Evolutionary conservation across 2,888 invertebrate genomes (phyloP).

Genomic region (Byasa hedistus): DNA sequence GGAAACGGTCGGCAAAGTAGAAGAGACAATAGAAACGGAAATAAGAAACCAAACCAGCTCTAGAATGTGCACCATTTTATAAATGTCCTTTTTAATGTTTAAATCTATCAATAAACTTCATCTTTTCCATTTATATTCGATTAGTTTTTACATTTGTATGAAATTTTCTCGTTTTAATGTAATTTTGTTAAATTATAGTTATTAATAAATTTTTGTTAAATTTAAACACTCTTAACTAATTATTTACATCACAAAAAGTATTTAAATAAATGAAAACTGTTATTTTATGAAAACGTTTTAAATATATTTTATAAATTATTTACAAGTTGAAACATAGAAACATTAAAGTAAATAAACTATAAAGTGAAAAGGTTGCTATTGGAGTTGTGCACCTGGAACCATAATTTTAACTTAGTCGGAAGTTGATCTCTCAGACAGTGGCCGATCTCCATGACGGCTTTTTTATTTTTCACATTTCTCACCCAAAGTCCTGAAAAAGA

Average conservation of each 20-base stretch:
- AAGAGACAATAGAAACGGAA: conserved; percentile 69
- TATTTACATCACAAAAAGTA: no score
- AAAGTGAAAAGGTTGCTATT: conserved; percentile 81
- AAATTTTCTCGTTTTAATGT: neutral
- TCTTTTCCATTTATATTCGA: conserved; percentile 44
- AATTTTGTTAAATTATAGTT: no score
- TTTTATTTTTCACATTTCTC: conserved; percentile 84
- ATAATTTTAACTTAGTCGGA: conserved; percentile 70
- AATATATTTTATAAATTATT: no score
- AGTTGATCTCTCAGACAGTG: conserved; percentile 87
- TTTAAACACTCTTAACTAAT: no score
- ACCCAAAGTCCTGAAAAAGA: conserved; percentile 87
- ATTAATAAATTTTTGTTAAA: no score
- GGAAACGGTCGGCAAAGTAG: conserved; percentile 65
- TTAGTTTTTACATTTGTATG: conserved; percentile 28
- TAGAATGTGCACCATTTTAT: conserved; percentile 72
- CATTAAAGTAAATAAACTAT: conserved; percentile 47
- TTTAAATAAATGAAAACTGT: no score
- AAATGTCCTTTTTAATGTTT: conserved; percentile 56
- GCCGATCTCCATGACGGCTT: conserved; percentile 89
- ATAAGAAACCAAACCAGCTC: conserved; percentile 74
- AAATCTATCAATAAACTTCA: conserved; percentile 53
- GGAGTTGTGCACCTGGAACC: conserved; percentile 86
- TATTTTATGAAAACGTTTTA: no score
- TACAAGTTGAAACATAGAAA: no score